Evolutionary conservation across 2,888 invertebrate species (phyloP).

Genomic region (Hypercompe scribonia): DNA sequence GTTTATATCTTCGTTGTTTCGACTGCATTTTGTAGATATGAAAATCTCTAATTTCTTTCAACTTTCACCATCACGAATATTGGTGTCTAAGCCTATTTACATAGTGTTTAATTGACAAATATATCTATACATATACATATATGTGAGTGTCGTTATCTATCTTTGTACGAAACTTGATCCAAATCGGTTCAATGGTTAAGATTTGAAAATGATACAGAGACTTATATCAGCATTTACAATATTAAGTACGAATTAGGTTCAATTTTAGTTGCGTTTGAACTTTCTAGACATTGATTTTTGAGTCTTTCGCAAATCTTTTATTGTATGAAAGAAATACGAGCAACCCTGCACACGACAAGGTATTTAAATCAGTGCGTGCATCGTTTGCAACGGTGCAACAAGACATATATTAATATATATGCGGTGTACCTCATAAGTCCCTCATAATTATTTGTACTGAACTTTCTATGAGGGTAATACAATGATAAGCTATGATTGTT

Average conservation of each 20-base stretch:
- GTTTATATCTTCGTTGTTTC: no score
- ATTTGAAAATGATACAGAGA: no score
- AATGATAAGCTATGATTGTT: neutral
- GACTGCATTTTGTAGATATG: no score
- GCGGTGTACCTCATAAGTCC: slow-evolving; percentile 26
- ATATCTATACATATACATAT: no score
- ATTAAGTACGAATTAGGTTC: neutral
- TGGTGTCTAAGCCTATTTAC: neutral
- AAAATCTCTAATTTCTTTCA: neutral
- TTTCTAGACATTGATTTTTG: neutral
- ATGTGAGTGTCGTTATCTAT: neutral
- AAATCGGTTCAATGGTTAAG: neutral
- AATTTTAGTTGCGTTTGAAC: neutral
- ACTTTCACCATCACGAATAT: neutral
- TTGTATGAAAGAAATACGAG: neutral
- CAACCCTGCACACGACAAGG: slow-evolving; percentile 13
- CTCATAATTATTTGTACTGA: slow-evolving; percentile 9
- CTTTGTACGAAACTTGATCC: neutral
- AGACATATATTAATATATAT: slow-evolving; percentile 18
- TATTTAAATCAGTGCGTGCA: slow-evolving; percentile 32
- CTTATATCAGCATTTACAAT: no score
- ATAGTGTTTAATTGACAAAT: neutral
- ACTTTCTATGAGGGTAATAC: neutral
- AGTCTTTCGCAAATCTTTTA: neutral
- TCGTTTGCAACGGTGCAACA: slow-evolving; percentile 36